Base-by-base conservation (phyloP, 2,113 vertebrate genomes). In the Chascanopsetta lugubris region DNA sequence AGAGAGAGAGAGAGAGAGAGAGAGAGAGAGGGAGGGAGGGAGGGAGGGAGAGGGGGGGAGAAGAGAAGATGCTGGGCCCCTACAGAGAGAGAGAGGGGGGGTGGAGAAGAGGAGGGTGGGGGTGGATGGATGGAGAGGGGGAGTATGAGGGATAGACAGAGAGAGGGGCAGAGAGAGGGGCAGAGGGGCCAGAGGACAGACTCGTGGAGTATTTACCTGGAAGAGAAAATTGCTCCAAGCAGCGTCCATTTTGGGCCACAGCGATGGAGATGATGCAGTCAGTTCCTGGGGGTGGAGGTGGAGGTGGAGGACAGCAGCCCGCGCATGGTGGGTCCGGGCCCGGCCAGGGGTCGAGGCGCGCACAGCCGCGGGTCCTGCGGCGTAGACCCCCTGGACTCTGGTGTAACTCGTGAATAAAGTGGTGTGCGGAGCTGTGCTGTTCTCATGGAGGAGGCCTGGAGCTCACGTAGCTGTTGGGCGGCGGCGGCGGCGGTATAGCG, bases 211-310 rank as follows among this genome's bases (percentile, higher is more conserved):
- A 80, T 85, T 72, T 89, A 92, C 92, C 91, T 93, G 92, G 90
- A 93, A 93, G 80, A 93, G 90, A 75, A 93, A 93, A 90, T 90
- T 93, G 90, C 90, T 92, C 92, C 92, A 93, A 73, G 91, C 87
- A 89, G 92, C 91, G 85, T 93, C 92, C 92, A 93, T 93, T 91
- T 92, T 92, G 91, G 82, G 75, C 76, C 78, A 80, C 79, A 56
- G 79, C 79, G 87, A 82, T 70, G 83, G 74, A 87, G 87, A 89
- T 87, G 83, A 88, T 66, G 60, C 48, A 87, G 77, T 87, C 86
- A 90, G 82, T 82, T 88, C 20, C 75, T 83, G 85, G n/a, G n/a
- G n/a, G 61, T 88, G 72, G 85, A 68, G 85, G 61, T 77, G 67
- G 68, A 45, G 62, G 15, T 38, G n/a, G 42, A 54, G 67, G 55